Evolutionary conservation across 2,113 vertebrate genomes (phyloP).

Genomic region (Argyrosomus japonicus): DNA sequence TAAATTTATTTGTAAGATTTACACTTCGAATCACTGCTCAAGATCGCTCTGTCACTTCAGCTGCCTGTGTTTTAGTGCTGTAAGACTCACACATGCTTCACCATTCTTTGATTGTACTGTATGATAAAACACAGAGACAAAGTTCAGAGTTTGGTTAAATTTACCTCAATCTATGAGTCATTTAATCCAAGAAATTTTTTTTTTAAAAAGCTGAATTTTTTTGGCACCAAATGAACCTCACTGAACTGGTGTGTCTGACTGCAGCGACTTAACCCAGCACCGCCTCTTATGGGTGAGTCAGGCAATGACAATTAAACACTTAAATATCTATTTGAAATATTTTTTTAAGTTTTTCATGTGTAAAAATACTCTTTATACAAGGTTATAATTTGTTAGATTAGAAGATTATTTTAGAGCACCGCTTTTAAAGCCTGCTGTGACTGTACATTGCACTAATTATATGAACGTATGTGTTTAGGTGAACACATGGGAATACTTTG

Average conservation of each 20-base stretch:
- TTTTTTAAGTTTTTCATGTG: slow-evolving; percentile 10
- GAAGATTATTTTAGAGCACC: slow-evolving; percentile 1
- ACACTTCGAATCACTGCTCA: not conserved
- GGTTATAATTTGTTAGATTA: not conserved
- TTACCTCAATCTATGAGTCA: not conserved
- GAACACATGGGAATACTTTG: not conserved
- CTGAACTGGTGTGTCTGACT: not conserved
- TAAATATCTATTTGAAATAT: not conserved
- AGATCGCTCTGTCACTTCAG: not conserved
- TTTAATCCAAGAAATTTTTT: not conserved
- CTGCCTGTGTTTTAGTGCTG: not conserved
- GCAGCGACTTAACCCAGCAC: not conserved
- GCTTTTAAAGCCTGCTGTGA: not conserved
- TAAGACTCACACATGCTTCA: not conserved
- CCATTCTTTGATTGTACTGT: not conserved
- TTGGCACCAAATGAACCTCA: slow-evolving; percentile 19
- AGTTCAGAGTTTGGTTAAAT: too few relatives aligned
- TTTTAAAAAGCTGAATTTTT: not conserved
- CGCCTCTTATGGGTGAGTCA: not conserved
- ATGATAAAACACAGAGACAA: not conserved
- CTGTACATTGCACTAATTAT: slow-evolving; percentile 1
- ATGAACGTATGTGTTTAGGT: not conserved
- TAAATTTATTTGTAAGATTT: not conserved
- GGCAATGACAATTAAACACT: not conserved
- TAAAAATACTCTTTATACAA: slow-evolving; percentile 60